Base-by-base conservation (phyloP, 2,888 invertebrate species). In the Xanthorhoe designata region DNA sequence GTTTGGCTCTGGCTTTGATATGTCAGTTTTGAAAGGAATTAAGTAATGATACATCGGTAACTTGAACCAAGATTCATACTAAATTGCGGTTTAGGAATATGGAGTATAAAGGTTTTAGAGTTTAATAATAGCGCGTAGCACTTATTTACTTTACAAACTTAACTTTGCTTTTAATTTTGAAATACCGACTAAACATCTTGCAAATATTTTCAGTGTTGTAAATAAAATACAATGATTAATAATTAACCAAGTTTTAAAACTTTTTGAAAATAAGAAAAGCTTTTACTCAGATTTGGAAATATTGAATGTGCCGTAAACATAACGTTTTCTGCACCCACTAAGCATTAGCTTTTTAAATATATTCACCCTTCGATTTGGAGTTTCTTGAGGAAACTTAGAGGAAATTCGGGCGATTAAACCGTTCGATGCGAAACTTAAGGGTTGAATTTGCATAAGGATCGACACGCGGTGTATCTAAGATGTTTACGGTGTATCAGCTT, bases 341-440 rank as follows among this genome's bases (percentile, higher is more conserved):
- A 81, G 85, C 83, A 87, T 87, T 90, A 87, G 89, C 87, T 91
- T 92, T 91, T 91, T 86, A 91, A 92, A 92, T 92, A 87, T 92
- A 92, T 92, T 90, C 92, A 92, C 92, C 92, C 92, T 90, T 88
- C 89, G 86, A 87, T 89, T 86, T 79, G 76, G 82, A 88, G 87
- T 85, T 87, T 86, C 85, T 85, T 81, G 77, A 72, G 76, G 77
- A 82, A 86, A 86, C 81, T 89, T 84, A 66, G 81, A 79, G 89
- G 89, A 89, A 89, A 87, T 90, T 90, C 86, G 70, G 81, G 83
- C 89, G 90, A 91, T 91, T 91, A 90, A 92, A 87, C 81, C 83
- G 84, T 83, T 81, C 84, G 81, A 82, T 86, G 86, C 85, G 80
- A 78, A 87, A 90, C 88, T 90, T 91, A 91, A 89, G 91, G 91